phyloP scores from a whole-genome alignment of 2,113 vertebrate species.

The Conger conger region DNA sequence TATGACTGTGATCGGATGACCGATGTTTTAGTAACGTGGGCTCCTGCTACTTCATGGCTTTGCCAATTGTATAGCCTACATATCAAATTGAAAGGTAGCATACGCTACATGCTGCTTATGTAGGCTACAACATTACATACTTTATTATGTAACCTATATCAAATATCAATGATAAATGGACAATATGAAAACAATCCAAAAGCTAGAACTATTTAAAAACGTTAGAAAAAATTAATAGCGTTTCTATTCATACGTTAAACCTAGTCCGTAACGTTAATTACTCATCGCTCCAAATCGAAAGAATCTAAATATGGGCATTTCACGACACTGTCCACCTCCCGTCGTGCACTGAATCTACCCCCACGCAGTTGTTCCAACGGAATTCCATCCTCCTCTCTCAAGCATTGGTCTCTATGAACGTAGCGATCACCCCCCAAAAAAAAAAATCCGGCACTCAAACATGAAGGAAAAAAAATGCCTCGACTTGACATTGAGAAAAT shows the following conservation, averaged over 20 bases:
- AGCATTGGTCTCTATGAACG: conserved; percentile 21
- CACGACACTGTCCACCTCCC: background rate
- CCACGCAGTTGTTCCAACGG: conserved; percentile 12
- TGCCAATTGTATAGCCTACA: background rate
- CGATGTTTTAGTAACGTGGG: background rate
- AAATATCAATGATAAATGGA: background rate
- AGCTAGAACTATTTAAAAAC: background rate
- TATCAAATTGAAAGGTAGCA: background rate
- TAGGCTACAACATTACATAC: background rate
- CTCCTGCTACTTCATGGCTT: background rate
- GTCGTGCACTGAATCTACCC: background rate
- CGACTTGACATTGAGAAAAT: conserved; percentile 66
- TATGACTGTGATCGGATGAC: background rate
- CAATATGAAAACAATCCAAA: no score
- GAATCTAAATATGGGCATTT: background rate
- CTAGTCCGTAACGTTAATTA: background rate
- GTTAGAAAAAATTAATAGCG: background rate
- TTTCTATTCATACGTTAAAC: background rate
- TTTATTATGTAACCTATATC: background rate
- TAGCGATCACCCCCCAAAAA: conserved; percentile 31
- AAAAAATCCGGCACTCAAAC: conserved; percentile 20
- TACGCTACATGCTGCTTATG: no score
- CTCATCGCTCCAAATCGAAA: background rate
- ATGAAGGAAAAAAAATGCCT: conserved; percentile 46
- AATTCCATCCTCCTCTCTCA: conserved; percentile 21